Evolutionary conservation across 2,113 vertebrate species (phyloP).

Genomic region (Podocnemis expansa): DNA sequence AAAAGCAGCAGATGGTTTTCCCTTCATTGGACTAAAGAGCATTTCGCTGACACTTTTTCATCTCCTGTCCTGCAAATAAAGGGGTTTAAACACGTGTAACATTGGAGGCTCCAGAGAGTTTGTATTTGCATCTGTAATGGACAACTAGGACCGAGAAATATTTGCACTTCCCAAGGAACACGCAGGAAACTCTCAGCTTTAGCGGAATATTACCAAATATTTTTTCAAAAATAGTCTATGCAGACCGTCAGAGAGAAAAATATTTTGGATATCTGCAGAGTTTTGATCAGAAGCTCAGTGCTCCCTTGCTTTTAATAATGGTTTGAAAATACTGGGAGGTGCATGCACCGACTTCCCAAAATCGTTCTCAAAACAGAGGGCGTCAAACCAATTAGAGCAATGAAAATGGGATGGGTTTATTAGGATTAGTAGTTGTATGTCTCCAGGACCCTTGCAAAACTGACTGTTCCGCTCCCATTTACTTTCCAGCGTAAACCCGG

Average conservation of each 20-base stretch:
- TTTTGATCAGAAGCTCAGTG: neutral
- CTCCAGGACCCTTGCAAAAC: neutral
- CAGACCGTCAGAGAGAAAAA: neutral
- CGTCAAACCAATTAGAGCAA: neutral
- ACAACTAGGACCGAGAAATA: neutral
- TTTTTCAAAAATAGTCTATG: too few relatives aligned
- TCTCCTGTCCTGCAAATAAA: neutral
- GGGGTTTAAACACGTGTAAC: neutral
- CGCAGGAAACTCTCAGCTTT: too few relatives aligned
- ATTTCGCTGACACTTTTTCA: neutral
- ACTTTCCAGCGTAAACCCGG: neutral
- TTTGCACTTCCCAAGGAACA: neutral
- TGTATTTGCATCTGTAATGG: neutral
- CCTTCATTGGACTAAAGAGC: neutral
- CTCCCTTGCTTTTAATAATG: neutral
- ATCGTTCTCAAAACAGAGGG: fast-evolving
- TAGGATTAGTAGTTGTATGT: too few relatives aligned
- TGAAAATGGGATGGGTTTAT: neutral
- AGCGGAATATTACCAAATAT: too few relatives aligned
- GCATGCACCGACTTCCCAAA: fast-evolving
- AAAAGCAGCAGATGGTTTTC: neutral
- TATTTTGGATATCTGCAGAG: neutral
- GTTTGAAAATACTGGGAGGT: neutral
- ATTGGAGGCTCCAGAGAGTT: neutral
- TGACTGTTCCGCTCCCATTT: neutral